phyloP scores from a whole-genome alignment of 2,113 vertebrate species.

The Podiceps cristatus region DNA sequence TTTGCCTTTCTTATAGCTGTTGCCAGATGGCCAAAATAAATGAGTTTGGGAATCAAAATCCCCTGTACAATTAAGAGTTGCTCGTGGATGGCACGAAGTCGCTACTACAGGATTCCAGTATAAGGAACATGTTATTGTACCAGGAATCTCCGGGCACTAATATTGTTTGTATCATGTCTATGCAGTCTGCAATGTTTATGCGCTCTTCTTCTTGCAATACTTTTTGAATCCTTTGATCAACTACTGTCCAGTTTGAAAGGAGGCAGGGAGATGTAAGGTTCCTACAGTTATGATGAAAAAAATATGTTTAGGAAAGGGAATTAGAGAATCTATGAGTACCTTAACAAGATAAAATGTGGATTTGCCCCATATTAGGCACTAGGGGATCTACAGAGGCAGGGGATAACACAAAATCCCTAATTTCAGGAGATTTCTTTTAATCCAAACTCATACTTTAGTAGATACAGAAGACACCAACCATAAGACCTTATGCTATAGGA shows the following conservation, averaged over 20 bases:
- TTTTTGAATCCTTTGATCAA: not conserved
- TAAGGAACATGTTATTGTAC: rapidly evolving
- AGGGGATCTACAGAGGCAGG: no score
- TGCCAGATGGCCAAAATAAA: not conserved
- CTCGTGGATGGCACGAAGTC: not conserved
- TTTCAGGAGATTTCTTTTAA: not conserved
- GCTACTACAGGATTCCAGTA: not conserved
- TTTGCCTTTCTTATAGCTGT: not conserved
- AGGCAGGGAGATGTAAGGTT: not conserved
- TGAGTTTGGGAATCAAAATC: not conserved
- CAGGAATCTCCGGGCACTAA: not conserved
- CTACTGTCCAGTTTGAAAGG: not conserved
- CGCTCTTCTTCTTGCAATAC: not conserved
- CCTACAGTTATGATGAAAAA: not conserved
- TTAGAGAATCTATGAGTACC: not conserved
- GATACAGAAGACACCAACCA: not conserved
- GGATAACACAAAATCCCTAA: not conserved
- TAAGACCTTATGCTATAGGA: not conserved
- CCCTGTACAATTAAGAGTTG: not conserved
- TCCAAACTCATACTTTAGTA: rapidly evolving
- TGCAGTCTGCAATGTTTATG: not conserved
- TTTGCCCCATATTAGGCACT: not conserved
- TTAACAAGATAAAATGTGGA: not conserved
- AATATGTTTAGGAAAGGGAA: not conserved
- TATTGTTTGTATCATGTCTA: not conserved